A percentile compares a stretch with the other conserved stretches of the same genome.
Evolutionary conservation across 2,888 invertebrate genomes (phyloP).

Genomic region (Dione juno): DNA sequence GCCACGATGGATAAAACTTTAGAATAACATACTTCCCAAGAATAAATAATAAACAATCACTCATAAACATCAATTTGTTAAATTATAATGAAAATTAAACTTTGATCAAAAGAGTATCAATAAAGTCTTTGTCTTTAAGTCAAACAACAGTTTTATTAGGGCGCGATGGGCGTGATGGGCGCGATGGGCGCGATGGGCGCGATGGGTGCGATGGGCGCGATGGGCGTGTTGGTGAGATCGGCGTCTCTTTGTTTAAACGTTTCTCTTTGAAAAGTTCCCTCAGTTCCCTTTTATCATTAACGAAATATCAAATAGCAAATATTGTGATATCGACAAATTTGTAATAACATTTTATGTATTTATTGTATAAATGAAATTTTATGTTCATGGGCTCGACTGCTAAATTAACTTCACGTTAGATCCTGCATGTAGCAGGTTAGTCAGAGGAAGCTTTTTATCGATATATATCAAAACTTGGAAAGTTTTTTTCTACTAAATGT

Average conservation of each 20-base stretch:
- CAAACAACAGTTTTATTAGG: slow-evolving; percentile 1
- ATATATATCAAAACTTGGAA: too few species aligned
- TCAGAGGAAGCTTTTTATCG: too few species aligned
- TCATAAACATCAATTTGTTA: slow-evolving; percentile 11
- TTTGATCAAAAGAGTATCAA: slow-evolving; percentile 23
- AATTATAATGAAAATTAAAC: slow-evolving; percentile 16
- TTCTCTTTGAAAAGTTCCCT: slow-evolving; percentile 16
- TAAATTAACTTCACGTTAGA: neutral
- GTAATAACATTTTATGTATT: neutral
- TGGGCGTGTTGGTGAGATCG: slow-evolving; percentile 9
- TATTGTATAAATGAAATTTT: neutral
- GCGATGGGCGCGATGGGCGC: slow-evolving; percentile 6
- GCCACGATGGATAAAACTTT: neutral
- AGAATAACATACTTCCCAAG: neutral
- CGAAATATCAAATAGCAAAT: slow-evolving; percentile 21
- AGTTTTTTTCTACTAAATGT: too few species aligned
- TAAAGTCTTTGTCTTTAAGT: slow-evolving; percentile 11
- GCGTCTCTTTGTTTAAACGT: slow-evolving; percentile 11
- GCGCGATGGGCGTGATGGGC: neutral
- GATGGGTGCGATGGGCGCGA: neutral
- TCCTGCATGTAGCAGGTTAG: too few species aligned
- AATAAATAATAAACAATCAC: neutral
- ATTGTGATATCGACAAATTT: slow-evolving; percentile 10
- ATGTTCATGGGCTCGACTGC: neutral
- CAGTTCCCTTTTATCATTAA: neutral